Percentiles rank a stretch among this genome's conserved stretches.
Evolutionary conservation across 2,888 invertebrate genomes (phyloP).

Genomic region (Drosophila meridionalis): DNA sequence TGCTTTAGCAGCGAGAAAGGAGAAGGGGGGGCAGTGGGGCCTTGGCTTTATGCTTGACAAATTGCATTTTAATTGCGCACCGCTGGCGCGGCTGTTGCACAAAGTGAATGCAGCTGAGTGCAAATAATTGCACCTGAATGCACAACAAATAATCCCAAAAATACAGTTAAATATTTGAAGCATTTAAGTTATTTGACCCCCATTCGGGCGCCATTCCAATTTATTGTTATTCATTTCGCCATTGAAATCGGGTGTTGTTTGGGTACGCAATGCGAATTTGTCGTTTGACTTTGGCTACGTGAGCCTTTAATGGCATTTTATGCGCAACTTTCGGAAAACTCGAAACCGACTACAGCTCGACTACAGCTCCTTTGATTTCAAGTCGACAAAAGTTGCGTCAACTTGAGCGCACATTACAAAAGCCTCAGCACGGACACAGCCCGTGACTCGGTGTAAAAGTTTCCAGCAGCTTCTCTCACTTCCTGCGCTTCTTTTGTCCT

Average conservation of each 20-base stretch:
- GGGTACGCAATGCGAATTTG: constrained; percentile 69
- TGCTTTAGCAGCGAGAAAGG: constrained; percentile 22
- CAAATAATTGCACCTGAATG: constrained; percentile 69
- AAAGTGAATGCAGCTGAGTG: constrained; percentile 65
- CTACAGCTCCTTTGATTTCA: constrained; percentile 69
- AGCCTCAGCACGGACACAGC: constrained; percentile 37
- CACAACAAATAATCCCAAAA: constrained; percentile 62
- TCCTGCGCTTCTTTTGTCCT: constrained; percentile 12
- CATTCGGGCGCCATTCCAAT: not conserved
- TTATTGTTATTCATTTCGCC: constrained; percentile 14
- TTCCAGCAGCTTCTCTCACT: constrained; percentile 36
- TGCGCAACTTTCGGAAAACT: constrained; percentile 60
- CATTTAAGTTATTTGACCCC: constrained; percentile 44
- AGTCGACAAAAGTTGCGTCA: constrained; percentile 67
- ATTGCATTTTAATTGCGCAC: constrained; percentile 76
- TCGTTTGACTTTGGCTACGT: constrained; percentile 76
- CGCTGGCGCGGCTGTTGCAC: constrained; percentile 35
- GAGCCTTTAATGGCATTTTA: constrained; percentile 75
- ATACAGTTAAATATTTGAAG: constrained; percentile 54
- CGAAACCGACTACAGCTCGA: constrained; percentile 50
- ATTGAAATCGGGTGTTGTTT: constrained; percentile 42
- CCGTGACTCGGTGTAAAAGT: constrained; percentile 33
- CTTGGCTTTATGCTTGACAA: constrained; percentile 59
- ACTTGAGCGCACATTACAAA: constrained; percentile 68
- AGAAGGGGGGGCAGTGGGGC: not conserved